Conservation (phyloP, 2,888 invertebrate genomes). For the Acleris literana region DNA sequence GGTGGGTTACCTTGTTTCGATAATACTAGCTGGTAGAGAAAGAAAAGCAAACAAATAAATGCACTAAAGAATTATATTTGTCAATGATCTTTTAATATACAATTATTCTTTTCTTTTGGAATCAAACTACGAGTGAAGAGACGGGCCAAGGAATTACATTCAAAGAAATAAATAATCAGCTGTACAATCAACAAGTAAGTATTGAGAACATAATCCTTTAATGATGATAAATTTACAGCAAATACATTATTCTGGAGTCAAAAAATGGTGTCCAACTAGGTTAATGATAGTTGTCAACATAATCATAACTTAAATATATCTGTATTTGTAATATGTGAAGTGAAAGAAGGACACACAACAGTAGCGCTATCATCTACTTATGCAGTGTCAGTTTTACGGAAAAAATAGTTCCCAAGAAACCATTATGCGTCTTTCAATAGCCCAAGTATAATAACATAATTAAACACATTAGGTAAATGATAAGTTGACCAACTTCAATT, state of each 20-base stretch:
- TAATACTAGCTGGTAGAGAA: neutral
- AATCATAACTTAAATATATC: too few species aligned
- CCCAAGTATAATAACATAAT: too few species aligned
- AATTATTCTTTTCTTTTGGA: conserved; percentile 48
- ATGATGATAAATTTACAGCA: conserved; percentile 4
- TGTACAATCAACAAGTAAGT: conserved; percentile 10
- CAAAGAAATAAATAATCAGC: conserved; percentile 31
- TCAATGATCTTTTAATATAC: conserved; percentile 68
- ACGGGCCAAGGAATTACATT: conserved; percentile 38
- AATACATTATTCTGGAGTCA: conserved; percentile 1
- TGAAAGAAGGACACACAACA: too few species aligned
- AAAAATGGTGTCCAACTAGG: neutral
- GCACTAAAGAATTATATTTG: conserved; percentile 81
- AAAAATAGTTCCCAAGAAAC: too few species aligned
- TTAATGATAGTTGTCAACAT: neutral
- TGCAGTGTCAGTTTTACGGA: too few species aligned
- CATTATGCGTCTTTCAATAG: too few species aligned
- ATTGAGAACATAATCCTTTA: conserved; percentile 6
- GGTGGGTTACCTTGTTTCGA: too few species aligned
- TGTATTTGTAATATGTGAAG: too few species aligned
- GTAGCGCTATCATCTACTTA: too few species aligned
- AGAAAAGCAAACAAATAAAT: conserved; percentile 53
- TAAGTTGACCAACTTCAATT: too few species aligned
- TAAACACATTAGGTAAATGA: too few species aligned
- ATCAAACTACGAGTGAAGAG: conserved; percentile 46